A percentile compares a stretch with the other conserved stretches of the same genome.
Conservation (phyloP, 2,888 invertebrate genomes). For the Smittia sp. region DNA sequence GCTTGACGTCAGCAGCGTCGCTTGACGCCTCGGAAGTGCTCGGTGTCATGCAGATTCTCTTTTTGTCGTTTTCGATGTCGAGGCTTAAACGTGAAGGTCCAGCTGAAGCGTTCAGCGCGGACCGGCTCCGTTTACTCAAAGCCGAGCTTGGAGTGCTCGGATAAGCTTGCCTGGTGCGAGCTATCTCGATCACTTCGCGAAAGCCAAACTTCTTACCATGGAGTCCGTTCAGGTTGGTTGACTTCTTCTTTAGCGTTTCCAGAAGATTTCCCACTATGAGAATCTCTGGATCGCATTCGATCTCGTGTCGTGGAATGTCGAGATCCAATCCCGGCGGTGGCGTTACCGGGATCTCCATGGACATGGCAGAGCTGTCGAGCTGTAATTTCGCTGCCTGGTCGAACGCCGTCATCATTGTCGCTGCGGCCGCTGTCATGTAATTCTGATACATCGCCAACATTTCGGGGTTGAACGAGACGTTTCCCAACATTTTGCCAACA, state of each 20-base stretch:
- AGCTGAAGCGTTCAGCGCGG: no score
- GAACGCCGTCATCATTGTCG: no score
- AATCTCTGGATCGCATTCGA: slow-evolving; percentile 25
- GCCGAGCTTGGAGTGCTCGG: neutral
- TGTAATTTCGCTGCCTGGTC: neutral
- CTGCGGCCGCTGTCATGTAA: no score
- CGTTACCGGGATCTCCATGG: neutral
- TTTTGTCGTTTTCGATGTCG: neutral
- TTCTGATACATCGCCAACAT: no score
- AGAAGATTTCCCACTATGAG: neutral
- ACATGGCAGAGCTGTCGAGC: slow-evolving; percentile 47
- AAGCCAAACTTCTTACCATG: neutral
- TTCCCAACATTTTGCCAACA: no score
- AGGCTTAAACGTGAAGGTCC: no score
- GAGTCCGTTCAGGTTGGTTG: neutral
- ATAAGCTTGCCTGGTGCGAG: neutral
- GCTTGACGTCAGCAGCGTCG: neutral
- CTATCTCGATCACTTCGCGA: neutral
- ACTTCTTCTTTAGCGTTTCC: neutral
- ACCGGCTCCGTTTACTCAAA: no score
- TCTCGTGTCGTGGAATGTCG: slow-evolving; percentile 21
- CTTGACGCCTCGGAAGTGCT: neutral
- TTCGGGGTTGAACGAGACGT: no score
- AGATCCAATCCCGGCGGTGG: no score
- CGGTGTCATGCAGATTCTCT: neutral